phyloP scores from a whole-genome alignment of 1,140 invertebrate species.

The Geopemphigus sp. region DNA sequence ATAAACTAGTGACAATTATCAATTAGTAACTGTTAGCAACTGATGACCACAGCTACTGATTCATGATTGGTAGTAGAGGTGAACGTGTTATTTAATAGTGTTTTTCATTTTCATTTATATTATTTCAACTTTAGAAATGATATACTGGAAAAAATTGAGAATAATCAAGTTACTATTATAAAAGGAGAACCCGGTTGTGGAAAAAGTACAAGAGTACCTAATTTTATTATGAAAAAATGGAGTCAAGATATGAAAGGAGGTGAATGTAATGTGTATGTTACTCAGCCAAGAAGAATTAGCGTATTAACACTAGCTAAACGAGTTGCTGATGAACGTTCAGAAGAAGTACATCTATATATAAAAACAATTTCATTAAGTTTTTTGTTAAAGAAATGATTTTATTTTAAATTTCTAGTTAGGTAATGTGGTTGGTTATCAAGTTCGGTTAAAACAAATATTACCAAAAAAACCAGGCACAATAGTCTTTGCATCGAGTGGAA shows the following conservation, averaged over 20 bases:
- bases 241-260: conserved; percentile 68
- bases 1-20: no score
- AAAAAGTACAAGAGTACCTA: conserved; percentile 75
- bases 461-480: conserved; percentile 67
- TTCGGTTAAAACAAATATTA: conserved; percentile 65
- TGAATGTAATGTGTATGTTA: conserved; percentile 77
- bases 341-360: conserved; percentile 62
- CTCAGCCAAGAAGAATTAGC: conserved; percentile 87
- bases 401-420: conserved; percentile 50
- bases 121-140: conserved; percentile 51
- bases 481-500: conserved; percentile 78
- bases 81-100: background rate
- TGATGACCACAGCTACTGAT: no score
- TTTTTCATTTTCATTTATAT: background rate
- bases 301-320: conserved; percentile 84
- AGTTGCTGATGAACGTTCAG: conserved; percentile 78
- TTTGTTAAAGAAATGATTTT: background rate
- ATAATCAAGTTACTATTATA: conserved; percentile 55
- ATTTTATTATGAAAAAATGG: conserved; percentile 69
- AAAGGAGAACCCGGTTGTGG: conserved; percentile 60
- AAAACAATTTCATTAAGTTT: background rate
- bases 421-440: conserved; percentile 71
- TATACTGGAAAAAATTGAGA: conserved; percentile 53
- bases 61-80: no score
- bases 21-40: no score